Evolutionary conservation across 2,113 vertebrate species (phyloP).

Genomic region (Poecile atricapillus): DNA sequence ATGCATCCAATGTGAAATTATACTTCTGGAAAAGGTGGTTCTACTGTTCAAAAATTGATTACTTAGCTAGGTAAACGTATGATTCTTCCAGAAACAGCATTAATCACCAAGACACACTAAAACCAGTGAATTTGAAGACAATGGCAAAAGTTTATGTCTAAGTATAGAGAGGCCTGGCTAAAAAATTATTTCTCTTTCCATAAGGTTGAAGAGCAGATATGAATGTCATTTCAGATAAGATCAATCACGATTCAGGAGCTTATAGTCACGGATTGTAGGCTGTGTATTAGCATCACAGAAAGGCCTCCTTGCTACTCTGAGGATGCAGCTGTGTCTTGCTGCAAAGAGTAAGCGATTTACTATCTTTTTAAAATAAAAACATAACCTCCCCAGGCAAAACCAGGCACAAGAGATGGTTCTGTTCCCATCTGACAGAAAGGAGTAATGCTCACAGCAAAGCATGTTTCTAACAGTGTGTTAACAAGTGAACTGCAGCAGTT

Average conservation of each 20-base stretch:
- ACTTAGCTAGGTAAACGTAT: background rate
- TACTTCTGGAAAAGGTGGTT: background rate
- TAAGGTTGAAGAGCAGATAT: background rate
- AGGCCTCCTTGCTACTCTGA: background rate
- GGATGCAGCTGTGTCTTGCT: background rate
- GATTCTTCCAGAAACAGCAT: background rate
- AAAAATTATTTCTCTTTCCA: background rate
- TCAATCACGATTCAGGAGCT: accelerated
- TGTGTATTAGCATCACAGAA: background rate
- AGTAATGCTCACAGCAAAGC: background rate
- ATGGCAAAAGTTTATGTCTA: background rate
- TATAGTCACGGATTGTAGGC: background rate
- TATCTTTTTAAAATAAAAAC: background rate
- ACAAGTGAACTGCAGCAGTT: background rate
- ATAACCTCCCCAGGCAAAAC: background rate
- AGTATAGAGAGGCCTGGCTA: background rate
- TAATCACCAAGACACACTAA: background rate
- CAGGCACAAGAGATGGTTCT: background rate
- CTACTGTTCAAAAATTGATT: background rate
- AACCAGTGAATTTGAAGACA: background rate
- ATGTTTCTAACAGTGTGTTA: background rate
- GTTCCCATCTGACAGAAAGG: background rate
- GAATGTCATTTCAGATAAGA: background rate
- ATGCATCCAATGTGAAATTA: background rate
- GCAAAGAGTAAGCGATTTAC: background rate